These are phyloP conservation scores for Cyprinus carpio DNA, from an alignment of 2,113 vertebrate genomes.

Conservation along the genomic window DNA sequence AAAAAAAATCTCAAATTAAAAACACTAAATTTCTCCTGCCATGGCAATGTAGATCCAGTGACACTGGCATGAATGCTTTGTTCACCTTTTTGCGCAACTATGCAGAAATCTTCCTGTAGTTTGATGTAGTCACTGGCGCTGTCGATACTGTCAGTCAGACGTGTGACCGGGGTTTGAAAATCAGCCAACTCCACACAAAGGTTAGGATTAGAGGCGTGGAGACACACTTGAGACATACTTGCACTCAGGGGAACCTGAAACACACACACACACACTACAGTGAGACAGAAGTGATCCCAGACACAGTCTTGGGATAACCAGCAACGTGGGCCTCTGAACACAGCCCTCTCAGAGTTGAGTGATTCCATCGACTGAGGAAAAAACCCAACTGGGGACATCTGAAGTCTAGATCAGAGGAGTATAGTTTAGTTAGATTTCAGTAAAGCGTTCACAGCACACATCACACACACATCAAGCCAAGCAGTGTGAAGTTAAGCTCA, in stretches of 20 bases:
- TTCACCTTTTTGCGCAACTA: conserved; percentile 95
- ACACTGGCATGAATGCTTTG: neutral
- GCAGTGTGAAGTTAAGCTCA: neutral
- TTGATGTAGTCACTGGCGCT: conserved; percentile 91
- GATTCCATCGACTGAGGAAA: neutral
- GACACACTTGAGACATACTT: conserved; percentile 88
- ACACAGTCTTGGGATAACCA: neutral
- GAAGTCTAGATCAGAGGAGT: neutral
- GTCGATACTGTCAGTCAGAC: conserved; percentile 85
- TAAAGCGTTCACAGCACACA: neutral
- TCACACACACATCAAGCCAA: conserved; percentile 22
- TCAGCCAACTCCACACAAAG: conserved; percentile 91
- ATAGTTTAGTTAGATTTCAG: neutral
- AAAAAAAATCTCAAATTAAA: neutral
- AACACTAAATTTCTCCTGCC: no score
- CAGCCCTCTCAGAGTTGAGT: neutral
- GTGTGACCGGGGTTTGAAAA: conserved; percentile 84
- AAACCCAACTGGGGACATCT: neutral
- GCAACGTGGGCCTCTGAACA: neutral
- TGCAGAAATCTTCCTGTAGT: conserved; percentile 97
- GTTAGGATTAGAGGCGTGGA: conserved; percentile 98
- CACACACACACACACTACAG: conserved; percentile 15
- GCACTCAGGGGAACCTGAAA: conserved; percentile 90
- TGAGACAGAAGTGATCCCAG: neutral
- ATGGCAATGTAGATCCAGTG: neutral